Percentiles rank a stretch among this genome's conserved stretches.
Evolutionary conservation across 2,797 vertebrate species (phyloP).

Genomic region (Catharus ustulatus): DNA sequence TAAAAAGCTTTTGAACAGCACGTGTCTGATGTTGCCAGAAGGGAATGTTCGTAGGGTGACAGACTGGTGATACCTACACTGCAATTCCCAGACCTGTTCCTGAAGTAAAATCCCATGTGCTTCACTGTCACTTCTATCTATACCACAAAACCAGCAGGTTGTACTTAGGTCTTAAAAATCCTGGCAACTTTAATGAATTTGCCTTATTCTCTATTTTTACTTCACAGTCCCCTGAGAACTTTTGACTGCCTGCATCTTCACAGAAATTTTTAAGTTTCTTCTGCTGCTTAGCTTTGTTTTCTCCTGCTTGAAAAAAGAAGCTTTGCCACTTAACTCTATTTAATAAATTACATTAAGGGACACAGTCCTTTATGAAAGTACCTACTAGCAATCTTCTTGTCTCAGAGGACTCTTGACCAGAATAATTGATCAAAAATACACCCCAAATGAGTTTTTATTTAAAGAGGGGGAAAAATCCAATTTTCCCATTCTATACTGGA

Average conservation of each 20-base stretch:
- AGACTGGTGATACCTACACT: not conserved
- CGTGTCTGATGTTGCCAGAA: not conserved
- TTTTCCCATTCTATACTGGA: not conserved
- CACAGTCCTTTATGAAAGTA: not conserved
- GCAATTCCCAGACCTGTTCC: not conserved
- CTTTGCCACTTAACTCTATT: not conserved
- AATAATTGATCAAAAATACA: not conserved
- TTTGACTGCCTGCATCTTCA: not conserved
- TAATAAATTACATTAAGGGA: not conserved
- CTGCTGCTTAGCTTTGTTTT: not conserved
- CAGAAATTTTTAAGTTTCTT: not conserved
- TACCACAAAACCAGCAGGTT: not conserved
- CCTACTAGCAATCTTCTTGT: not conserved
- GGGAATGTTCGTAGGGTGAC: not conserved
- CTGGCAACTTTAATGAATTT: not conserved
- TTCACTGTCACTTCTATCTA: not conserved
- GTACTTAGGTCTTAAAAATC: not conserved
- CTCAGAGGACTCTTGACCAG: not conserved
- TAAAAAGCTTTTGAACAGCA: not conserved
- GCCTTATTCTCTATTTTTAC: not conserved
- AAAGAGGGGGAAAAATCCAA: not conserved
- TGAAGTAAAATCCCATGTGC: not conserved
- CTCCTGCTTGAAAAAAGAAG: not conserved
- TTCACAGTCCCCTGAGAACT: not conserved
- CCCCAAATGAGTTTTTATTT: not conserved